Conservation (phyloP, 2,113 vertebrate genomes). For the Myodes glareolus region DNA sequence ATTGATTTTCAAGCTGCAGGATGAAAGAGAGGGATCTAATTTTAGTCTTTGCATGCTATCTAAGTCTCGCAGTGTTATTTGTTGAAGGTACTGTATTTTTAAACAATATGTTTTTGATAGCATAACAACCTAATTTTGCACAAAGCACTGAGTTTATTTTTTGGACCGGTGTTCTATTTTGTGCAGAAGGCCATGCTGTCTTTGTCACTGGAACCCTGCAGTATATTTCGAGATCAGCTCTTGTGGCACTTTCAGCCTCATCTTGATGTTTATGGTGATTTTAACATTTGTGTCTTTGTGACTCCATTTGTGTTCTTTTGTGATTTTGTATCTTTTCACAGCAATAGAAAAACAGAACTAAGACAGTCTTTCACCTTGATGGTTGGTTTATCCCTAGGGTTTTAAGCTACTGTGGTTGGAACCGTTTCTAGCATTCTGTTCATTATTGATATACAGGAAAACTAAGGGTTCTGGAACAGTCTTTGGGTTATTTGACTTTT, state of each 20-base stretch:
- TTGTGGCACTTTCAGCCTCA: not conserved
- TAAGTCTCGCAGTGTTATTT: not conserved
- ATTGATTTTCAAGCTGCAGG: not conserved
- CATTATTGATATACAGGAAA: not conserved
- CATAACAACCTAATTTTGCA: not conserved
- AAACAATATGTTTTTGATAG: not conserved
- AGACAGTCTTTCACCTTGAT: not conserved
- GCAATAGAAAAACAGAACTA: not conserved
- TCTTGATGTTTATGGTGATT: not conserved
- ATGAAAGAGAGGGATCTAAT: not conserved
- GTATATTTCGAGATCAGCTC: not conserved
- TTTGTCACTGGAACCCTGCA: not conserved
- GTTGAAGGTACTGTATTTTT: not conserved
- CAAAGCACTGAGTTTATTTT: not conserved
- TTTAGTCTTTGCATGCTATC: not conserved
- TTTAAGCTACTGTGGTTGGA: not conserved
- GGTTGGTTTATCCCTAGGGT: not conserved
- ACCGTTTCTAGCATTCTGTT: not conserved
- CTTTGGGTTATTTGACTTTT: not conserved
- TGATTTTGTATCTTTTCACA: not conserved
- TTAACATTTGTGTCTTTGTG: not conserved
- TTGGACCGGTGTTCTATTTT: not conserved
- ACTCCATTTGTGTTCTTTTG: not conserved
- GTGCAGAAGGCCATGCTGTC: not conserved
- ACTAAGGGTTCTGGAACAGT: not conserved